Conservation (phyloP, 1,140 invertebrate genomes). For the Kradibia gibbosae region DNA sequence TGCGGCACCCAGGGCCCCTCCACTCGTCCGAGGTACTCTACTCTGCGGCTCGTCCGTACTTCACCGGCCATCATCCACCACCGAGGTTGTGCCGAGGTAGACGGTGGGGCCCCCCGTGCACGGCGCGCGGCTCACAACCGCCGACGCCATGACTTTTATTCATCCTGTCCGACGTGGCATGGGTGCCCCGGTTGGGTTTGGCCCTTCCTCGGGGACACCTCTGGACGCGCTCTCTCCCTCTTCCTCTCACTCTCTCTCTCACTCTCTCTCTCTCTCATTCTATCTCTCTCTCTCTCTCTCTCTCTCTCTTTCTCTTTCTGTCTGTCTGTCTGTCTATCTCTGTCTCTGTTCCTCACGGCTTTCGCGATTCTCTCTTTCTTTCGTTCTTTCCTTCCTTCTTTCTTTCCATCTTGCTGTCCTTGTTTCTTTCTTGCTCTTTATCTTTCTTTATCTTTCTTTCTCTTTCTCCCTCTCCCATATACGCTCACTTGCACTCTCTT, state of each 20-base stretch:
- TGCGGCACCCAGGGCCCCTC: constrained; percentile 55
- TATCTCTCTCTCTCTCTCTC: constrained; percentile 21
- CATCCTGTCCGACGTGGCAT: constrained; percentile 4
- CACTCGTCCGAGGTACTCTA: background rate
- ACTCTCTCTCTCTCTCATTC: constrained; percentile 25
- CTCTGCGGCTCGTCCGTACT: background rate
- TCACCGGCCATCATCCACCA: constrained; percentile 26
- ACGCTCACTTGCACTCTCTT: too few relatives aligned
- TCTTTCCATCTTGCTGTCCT: constrained; percentile 11
- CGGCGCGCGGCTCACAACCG: background rate
- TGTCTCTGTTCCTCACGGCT: too few relatives aligned
- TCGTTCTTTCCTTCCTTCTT: constrained; percentile 17
- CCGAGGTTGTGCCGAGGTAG: background rate
- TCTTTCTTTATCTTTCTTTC: background rate
- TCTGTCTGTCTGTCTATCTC: background rate
- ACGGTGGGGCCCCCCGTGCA: background rate
- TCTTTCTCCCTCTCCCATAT: background rate
- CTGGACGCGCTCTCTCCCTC: background rate
- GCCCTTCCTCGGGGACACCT: background rate
- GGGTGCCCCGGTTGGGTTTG: background rate
- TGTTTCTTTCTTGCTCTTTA: background rate
- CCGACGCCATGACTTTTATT: constrained; percentile 21
- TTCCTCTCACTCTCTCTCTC: background rate
- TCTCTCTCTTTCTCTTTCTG: background rate
- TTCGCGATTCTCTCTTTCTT: background rate